These are phyloP conservation scores for Sminthurinus aureus DNA, from an alignment of 2,888 invertebrate genomes.

Conservation along the genomic window DNA sequence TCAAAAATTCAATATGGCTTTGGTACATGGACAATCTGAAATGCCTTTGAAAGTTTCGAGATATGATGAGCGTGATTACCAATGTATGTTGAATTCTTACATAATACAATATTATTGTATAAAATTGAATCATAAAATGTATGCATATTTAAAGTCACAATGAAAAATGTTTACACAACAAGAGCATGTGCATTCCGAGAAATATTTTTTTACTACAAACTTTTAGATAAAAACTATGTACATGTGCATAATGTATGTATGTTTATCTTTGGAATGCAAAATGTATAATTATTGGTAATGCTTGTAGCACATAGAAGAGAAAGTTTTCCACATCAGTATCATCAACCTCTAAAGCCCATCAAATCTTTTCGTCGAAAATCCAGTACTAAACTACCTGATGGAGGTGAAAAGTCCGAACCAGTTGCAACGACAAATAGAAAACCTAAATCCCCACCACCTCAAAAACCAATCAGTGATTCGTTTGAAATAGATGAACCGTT, in stretches of 20 bases:
- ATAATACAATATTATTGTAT: too few relatives aligned
- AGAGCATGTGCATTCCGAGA: too few relatives aligned
- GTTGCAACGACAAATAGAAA: not conserved
- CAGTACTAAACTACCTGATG: not conserved
- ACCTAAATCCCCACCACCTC: conserved; percentile 14
- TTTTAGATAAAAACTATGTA: too few relatives aligned
- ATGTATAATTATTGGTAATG: too few relatives aligned
- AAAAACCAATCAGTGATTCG: not conserved
- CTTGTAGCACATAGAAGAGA: conserved; percentile 70
- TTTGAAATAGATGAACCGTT: conserved; percentile 23
- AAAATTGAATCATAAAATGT: too few relatives aligned
- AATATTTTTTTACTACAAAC: too few relatives aligned
- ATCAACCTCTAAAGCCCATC: conserved; percentile 70
- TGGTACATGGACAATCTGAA: conserved; percentile 33
- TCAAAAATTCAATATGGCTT: conserved; percentile 34
- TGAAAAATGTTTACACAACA: too few relatives aligned
- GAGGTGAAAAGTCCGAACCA: not conserved
- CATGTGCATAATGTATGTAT: too few relatives aligned
- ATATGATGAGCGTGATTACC: conserved; percentile 58
- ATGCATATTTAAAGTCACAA: too few relatives aligned
- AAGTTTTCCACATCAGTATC: conserved; percentile 70
- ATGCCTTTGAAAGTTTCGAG: conserved; percentile 29
- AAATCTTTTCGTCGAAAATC: conserved; percentile 62
- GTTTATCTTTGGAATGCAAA: too few relatives aligned
- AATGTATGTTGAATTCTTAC: conserved; percentile 49